Conservation (phyloP, 1,140 invertebrate genomes). For the Macrobrachium rosenbergii region DNA sequence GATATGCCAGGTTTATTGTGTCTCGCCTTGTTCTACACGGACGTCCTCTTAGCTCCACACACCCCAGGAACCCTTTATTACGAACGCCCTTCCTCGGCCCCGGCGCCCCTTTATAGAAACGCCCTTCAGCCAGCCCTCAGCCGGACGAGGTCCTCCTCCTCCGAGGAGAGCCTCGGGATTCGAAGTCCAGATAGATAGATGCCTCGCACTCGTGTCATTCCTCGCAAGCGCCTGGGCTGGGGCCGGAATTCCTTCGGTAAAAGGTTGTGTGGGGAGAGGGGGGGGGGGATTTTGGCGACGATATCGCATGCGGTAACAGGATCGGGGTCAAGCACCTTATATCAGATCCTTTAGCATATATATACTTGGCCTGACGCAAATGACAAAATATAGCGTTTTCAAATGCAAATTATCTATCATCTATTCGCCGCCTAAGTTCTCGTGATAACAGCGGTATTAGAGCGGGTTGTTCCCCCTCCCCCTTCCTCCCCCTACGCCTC, state of each 20-base stretch:
- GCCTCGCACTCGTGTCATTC: not conserved
- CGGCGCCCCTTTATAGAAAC: too few species aligned
- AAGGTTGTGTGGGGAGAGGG: too few species aligned
- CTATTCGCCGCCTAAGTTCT: conserved; percentile 22
- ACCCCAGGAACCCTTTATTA: not conserved
- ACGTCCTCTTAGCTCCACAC: not conserved
- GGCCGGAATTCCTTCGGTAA: not conserved
- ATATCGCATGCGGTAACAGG: conserved; percentile 35
- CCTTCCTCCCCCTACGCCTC: too few species aligned
- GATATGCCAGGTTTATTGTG: conserved; percentile 36
- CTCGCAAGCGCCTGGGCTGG: not conserved
- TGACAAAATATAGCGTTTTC: conserved; percentile 60
- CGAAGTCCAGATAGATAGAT: too few species aligned
- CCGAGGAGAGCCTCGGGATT: too few species aligned
- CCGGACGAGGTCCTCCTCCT: too few species aligned
- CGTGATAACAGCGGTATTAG: conserved; percentile 40
- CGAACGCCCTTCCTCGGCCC: not conserved
- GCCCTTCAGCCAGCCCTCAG: too few species aligned
- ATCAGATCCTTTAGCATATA: conserved; percentile 45
- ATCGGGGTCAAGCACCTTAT: conserved; percentile 46
- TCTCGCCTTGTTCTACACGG: conserved; percentile 18
- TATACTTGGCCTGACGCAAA: conserved; percentile 53
- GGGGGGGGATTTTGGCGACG: conserved; percentile 3
- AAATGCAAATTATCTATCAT: conserved; percentile 49
- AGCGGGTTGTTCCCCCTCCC: not conserved